These are phyloP conservation scores for Dromaius novaehollandiae DNA, from an alignment of 2,113 vertebrate species.

Conservation along the genomic window DNA sequence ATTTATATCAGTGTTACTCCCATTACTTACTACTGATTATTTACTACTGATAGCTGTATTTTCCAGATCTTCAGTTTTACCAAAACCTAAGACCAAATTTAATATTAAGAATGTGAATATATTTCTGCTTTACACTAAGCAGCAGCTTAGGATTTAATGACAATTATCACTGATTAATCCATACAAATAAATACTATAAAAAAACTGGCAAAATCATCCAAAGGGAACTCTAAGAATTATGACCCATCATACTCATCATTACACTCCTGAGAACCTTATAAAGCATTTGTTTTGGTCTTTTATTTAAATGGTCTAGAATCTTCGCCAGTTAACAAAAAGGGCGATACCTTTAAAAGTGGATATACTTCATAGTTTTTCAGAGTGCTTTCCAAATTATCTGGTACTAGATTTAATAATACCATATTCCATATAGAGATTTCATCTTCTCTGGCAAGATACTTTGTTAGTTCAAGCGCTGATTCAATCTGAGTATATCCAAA, in stretches of 20 bases:
- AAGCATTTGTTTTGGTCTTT: not conserved
- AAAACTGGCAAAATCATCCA: not conserved
- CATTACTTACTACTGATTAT: not conserved
- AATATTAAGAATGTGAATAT: not conserved
- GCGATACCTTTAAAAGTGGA: conserved; percentile 80
- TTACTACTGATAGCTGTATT: not conserved
- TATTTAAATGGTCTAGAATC: not conserved
- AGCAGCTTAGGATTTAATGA: not conserved
- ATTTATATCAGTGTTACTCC: not conserved
- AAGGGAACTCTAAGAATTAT: not conserved
- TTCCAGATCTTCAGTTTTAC: not conserved
- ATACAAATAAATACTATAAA: not conserved
- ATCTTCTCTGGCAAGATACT: conserved; percentile 81
- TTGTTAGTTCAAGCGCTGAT: conserved; percentile 77
- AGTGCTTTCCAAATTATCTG: conserved; percentile 36
- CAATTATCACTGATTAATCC: not conserved
- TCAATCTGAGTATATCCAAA: conserved; percentile 74
- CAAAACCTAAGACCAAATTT: not conserved
- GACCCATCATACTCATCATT: not conserved
- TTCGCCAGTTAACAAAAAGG: not conserved
- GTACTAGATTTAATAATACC: conserved; percentile 67
- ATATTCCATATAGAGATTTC: conserved; percentile 75
- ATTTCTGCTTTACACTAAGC: not conserved
- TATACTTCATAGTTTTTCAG: conserved; percentile 69
- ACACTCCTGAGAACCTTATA: not conserved